phyloP scores from a whole-genome alignment of 1,140 invertebrate genomes.

The Nasonia longicornis region DNA sequence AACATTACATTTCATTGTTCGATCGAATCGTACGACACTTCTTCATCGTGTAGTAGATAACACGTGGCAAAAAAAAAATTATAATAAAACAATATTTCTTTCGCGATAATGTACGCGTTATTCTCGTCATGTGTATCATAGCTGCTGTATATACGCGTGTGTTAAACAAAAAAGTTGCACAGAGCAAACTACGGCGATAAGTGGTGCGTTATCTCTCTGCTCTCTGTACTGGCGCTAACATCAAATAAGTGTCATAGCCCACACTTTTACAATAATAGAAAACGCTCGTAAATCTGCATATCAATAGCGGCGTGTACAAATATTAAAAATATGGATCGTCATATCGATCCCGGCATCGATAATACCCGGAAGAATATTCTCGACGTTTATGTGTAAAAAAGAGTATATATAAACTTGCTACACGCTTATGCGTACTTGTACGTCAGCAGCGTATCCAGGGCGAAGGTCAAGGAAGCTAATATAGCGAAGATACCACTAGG shows the following conservation, averaged over 20 bases:
- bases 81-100: too few species aligned
- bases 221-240: neutral
- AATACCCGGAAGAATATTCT: neutral
- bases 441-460: constrained; percentile 57
- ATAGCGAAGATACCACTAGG: constrained; percentile 60
- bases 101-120: too few species aligned
- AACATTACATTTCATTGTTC: too few species aligned
- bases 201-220: neutral
- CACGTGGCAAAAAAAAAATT: too few species aligned
- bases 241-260: too few species aligned
- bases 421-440: constrained; percentile 56
- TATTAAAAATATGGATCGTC: too few species aligned
- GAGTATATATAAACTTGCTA: neutral
- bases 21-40: too few species aligned
- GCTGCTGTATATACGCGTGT: too few species aligned
- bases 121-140: too few species aligned
- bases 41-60: too few species aligned
- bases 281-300: neutral
- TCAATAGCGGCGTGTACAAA: neutral
- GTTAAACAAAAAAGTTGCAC: neutral
- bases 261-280: neutral
- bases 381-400: neutral
- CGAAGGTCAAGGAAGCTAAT: constrained; percentile 57
- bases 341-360: neutral
- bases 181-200: neutral